phyloP scores from a whole-genome alignment of 2,888 invertebrate genomes.

The Phengaris arion region DNA sequence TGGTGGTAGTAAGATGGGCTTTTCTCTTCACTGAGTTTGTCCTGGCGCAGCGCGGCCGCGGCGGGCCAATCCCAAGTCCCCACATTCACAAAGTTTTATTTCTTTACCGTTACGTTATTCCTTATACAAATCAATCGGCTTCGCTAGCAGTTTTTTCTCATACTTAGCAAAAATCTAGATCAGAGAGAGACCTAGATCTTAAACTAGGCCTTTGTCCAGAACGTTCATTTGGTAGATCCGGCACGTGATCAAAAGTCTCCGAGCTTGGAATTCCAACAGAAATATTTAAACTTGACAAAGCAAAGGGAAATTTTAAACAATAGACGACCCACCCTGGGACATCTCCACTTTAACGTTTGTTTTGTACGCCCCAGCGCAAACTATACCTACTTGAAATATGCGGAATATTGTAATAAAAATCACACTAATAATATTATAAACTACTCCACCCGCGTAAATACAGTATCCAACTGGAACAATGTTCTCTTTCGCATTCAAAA shows the following conservation, averaged over 20 bases:
- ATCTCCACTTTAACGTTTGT: conserved; percentile 14
- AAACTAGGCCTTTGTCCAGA: neutral
- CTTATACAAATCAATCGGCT: too few species aligned
- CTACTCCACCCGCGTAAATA: too few species aligned
- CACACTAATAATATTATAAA: too few species aligned
- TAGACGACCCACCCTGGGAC: conserved; percentile 8
- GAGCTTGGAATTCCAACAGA: neutral
- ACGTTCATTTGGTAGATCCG: neutral
- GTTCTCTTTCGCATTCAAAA: too few species aligned
- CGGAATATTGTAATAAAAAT: too few species aligned
- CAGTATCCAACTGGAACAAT: too few species aligned
- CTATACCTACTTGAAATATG: neutral
- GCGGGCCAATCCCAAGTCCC: neutral
- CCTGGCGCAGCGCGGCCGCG: too few species aligned
- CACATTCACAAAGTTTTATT: too few species aligned
- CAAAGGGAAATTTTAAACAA: conserved; percentile 21
- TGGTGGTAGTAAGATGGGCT: too few species aligned
- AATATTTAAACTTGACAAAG: conserved; percentile 28
- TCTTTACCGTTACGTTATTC: too few species aligned
- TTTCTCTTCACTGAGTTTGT: too few species aligned
- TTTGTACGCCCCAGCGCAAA: neutral
- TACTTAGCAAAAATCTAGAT: neutral
- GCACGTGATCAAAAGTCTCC: neutral
- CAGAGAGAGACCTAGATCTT: conserved; percentile 1
- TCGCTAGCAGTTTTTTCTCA: too few species aligned